Evolutionary conservation across 2,113 vertebrate species (phyloP).

Genomic region (Callospermophilus lateralis): DNA sequence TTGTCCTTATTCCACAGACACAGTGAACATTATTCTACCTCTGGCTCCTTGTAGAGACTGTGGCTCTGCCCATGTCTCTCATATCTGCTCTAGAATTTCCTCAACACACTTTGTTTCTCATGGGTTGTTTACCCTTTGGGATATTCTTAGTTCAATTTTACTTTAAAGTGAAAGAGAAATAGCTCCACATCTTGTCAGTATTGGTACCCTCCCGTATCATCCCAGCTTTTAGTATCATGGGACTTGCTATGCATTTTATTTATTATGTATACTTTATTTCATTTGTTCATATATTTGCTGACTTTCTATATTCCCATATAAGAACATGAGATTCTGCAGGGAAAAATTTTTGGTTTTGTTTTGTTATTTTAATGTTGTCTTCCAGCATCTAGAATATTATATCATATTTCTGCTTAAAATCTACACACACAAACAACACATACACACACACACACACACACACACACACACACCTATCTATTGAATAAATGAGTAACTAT

Average conservation of each 20-base stretch:
- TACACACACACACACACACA: background rate
- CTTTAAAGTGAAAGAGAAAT: background rate
- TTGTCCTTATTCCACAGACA: background rate
- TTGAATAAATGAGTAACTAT: background rate
- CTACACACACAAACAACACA: background rate
- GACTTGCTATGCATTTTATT: background rate
- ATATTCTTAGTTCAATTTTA: background rate
- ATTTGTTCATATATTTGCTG: background rate
- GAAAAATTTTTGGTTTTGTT: background rate
- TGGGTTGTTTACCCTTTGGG: background rate
- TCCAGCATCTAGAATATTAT: background rate
- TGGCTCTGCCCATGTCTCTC: background rate
- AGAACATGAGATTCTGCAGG: background rate
- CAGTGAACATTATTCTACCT: background rate
- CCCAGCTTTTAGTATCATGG: background rate
- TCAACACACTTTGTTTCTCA: background rate
- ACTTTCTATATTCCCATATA: background rate
- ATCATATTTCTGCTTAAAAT: background rate
- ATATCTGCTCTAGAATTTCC: background rate
- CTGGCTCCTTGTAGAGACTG: background rate
- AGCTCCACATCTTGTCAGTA: too few relatives aligned
- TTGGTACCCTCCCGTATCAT: background rate
- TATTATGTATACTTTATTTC: background rate
- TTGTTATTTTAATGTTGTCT: background rate
- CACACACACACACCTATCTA: too few relatives aligned